Conservation (phyloP, 2,797 vertebrate species). For the Amblyopsis hoosieri region DNA sequence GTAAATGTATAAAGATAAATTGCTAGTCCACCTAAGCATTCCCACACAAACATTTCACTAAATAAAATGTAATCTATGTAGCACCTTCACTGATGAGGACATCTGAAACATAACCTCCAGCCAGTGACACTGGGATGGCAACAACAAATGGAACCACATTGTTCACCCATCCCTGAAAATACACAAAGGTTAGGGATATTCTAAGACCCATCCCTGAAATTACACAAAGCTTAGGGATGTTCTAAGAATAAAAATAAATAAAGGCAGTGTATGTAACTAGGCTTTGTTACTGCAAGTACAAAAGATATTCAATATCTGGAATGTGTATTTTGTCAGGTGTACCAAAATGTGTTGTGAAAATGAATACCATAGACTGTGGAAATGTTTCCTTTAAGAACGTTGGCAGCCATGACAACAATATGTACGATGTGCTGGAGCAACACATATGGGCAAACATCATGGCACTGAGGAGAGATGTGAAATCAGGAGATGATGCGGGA, state of each 20-base stretch:
- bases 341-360: background rate
- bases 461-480: constrained; percentile 71
- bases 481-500: background rate
- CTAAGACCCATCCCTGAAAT: too few species aligned
- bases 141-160: constrained; percentile 90
- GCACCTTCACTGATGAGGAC: constrained; percentile 84
- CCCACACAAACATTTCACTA: background rate
- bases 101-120: constrained; percentile 85
- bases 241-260: background rate
- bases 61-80: background rate
- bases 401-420: constrained; percentile 90
- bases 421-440: constrained; percentile 78
- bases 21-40: background rate
- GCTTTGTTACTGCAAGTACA: constrained; percentile 2
- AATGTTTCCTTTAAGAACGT: constrained; percentile 91
- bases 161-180: constrained; percentile 77
- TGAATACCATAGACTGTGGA: constrained; percentile 82
- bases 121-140: constrained; percentile 81
- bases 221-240: background rate
- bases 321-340: too few species aligned
- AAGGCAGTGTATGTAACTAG: background rate
- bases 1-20: background rate
- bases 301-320: background rate
- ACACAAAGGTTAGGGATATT: background rate
- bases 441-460: constrained; percentile 87